Conservation (phyloP, 2,797 vertebrate genomes). For the Myiothlypis chrysogaster region DNA sequence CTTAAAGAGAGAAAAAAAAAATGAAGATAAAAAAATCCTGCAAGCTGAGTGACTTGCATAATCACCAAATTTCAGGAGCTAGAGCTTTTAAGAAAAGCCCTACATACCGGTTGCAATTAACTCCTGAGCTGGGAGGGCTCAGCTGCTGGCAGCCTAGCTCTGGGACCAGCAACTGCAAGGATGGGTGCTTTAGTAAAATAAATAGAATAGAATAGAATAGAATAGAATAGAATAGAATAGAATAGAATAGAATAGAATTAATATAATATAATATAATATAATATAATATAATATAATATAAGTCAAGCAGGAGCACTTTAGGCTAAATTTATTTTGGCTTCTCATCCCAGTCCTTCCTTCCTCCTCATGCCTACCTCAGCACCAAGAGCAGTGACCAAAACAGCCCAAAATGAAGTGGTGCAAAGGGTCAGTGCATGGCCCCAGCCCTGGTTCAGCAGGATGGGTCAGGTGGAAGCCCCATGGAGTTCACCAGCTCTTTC, state of each 20-base stretch:
- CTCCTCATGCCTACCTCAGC: fast-evolving
- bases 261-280: neutral
- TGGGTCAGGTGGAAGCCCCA: fast-evolving
- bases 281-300: neutral
- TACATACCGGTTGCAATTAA: neutral
- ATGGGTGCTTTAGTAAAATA: neutral
- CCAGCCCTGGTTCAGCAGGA: neutral
- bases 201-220: neutral
- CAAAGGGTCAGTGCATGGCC: neutral
- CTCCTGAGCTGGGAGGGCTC: neutral
- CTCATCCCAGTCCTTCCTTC: neutral
- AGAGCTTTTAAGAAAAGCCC: conserved; percentile 39
- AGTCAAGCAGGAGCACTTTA: neutral
- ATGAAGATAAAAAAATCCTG: neutral
- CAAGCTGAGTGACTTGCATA: conserved; percentile 50
- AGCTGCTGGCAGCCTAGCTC: neutral
- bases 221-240: neutral
- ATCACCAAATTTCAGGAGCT: conserved; percentile 42
- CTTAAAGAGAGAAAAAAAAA: neutral
- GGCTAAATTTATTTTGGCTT: neutral
- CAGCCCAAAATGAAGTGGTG: fast-evolving
- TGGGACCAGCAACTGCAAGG: neutral
- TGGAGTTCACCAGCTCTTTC: neutral
- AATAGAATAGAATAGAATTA: neutral
- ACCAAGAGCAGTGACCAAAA: neutral